These are phyloP conservation scores for Actinostola sp. DNA, from an alignment of 92 coral and sea anemone genomes.

Conservation along the genomic window DNA sequence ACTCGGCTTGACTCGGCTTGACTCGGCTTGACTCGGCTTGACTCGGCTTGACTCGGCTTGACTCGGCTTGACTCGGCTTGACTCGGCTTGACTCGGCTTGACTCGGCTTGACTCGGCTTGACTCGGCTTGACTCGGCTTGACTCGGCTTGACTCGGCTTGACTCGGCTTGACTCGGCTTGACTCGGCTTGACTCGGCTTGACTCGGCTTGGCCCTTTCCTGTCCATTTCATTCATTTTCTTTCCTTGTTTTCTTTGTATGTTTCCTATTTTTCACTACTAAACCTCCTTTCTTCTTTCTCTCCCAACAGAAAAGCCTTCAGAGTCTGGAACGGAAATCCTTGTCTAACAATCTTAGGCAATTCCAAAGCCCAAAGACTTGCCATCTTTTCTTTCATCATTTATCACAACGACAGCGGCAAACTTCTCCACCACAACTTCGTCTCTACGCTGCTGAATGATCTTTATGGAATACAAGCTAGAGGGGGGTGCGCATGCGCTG, in stretches of 20 bases:
- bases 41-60: too few species aligned
- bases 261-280: neutral
- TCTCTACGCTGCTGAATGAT: slow-evolving; percentile 77
- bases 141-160: too few species aligned
- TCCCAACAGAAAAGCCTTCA: slow-evolving; percentile 62
- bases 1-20: too few species aligned
- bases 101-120: too few species aligned
- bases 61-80: too few species aligned
- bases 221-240: too few species aligned
- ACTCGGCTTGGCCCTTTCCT: too few species aligned
- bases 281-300: neutral
- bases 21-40: too few species aligned
- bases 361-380: slow-evolving; percentile 62
- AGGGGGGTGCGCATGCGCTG: slow-evolving; percentile 92
- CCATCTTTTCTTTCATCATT: slow-evolving; percentile 73
- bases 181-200: too few species aligned
- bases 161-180: too few species aligned
- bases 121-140: too few species aligned
- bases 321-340: slow-evolving; percentile 50
- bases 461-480: slow-evolving; percentile 85
- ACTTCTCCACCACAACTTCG: slow-evolving; percentile 81
- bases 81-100: too few species aligned
- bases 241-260: neutral
- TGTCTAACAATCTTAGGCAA: slow-evolving; percentile 67
- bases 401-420: slow-evolving; percentile 78